These are phyloP conservation scores for Anagyrus pseudococci DNA, from an alignment of 2,888 invertebrate genomes.

Conservation along the genomic window DNA sequence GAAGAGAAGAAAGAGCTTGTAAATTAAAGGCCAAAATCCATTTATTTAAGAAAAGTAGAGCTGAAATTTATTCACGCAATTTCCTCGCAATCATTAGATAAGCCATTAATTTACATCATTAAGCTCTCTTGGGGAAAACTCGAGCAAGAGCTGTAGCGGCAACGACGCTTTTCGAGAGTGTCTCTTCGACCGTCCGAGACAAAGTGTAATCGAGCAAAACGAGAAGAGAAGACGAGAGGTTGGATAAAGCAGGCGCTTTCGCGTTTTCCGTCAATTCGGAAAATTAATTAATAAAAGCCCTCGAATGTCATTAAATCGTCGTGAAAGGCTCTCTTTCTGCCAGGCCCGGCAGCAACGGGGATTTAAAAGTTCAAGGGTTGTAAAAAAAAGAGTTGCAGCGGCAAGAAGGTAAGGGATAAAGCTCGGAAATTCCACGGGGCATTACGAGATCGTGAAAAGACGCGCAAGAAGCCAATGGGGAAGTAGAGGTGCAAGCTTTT, in stretches of 20 bases:
- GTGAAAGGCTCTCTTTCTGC: conserved; percentile 20
- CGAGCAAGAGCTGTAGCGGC: no score
- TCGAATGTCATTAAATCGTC: conserved; percentile 13
- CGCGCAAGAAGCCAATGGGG: conserved; percentile 13
- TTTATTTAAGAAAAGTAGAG: background rate
- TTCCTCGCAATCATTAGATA: background rate
- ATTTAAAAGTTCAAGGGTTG: conserved; percentile 28
- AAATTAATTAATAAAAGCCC: conserved; percentile 25
- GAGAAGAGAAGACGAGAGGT: background rate
- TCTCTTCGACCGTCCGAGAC: background rate
- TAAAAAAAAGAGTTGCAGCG: conserved; percentile 30
- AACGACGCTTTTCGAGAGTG: background rate
- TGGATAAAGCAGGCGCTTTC: background rate
- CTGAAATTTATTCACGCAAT: background rate
- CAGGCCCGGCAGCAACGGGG: background rate
- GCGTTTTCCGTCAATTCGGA: conserved; percentile 6
- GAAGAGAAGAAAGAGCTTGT: no score
- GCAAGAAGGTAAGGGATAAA: conserved; percentile 4
- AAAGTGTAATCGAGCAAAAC: background rate
- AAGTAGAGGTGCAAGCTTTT: conserved; percentile 4
- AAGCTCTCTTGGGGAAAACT: background rate
- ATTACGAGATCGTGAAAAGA: conserved; percentile 2
- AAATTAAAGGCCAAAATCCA: no score
- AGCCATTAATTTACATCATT: conserved; percentile 3
- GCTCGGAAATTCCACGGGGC: conserved; percentile 19